Evolutionary conservation across 2,797 vertebrate species (phyloP), one percentile per base, ranked within the genome.

Genomic region (Denticeps clupeoides): DNA sequence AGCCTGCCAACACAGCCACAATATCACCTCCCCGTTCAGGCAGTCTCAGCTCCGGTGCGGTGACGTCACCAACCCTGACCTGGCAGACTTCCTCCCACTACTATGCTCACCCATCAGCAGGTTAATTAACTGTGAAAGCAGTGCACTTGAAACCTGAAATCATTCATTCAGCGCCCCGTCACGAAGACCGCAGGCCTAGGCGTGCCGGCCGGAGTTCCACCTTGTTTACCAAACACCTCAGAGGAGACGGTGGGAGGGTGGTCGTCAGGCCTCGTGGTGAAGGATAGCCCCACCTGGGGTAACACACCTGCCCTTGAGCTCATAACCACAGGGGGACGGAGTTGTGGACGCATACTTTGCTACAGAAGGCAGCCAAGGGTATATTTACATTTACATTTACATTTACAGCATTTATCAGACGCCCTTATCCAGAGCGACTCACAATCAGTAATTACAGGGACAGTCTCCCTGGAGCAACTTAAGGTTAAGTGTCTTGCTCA

Each of bases 51-150:
- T 65, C 65, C n/a, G 64, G 74, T 70, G 73, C 51, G 62, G 71
- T 60, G 57, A 55, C 31, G 62, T 57, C 45, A 56, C 49, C 32
- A 27, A 27, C 61, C 64, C 60, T 63, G 49, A 52, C 50, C 51
- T 38, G 40, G 33, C 50, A 57, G 35, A 47, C 41, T 25, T 15
- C 24, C 18, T 29, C 49, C 28, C 53, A 51, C 48, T 47, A 51
- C 60, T 48, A 66, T 64, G 67, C 66, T 63, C 67, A 66, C 63
- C 72, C 75, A 77, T 82, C 81, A 79, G 77, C 73, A 64, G 75
- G 74, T 74, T 82, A 78, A 81, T 80, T 79, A 83, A 67, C 73
- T 81, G 79, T 82, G 78, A 82, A 80, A 82, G 79, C 73, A 64
- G 70, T 77, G 74, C 79, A 76, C 77, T 77, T 70, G 69, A 80